Evolutionary conservation across 2,797 vertebrate genomes (phyloP).

Genomic region (Catostomus latipinnis): DNA sequence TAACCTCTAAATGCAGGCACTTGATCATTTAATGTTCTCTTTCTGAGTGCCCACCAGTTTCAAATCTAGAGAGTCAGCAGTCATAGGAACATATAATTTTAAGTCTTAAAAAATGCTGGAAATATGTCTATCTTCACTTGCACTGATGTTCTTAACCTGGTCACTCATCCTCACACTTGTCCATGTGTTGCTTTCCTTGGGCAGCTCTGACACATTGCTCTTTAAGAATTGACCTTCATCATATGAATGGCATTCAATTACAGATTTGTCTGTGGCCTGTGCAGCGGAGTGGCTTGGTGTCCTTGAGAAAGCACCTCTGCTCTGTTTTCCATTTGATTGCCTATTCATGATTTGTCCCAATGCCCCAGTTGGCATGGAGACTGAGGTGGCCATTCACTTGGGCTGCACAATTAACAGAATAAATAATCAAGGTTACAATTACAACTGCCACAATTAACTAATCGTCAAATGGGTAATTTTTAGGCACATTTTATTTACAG

Average conservation of each 20-base stretch:
- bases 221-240: slow-evolving; percentile 76
- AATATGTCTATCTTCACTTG: not conserved
- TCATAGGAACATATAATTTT: not conserved
- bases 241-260: slow-evolving; percentile 78
- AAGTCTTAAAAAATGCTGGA: not conserved
- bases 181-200: slow-evolving; percentile 19
- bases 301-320: slow-evolving; percentile 72
- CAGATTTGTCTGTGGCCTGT: slow-evolving; percentile 75
- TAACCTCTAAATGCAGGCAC: not conserved
- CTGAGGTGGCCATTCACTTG: not conserved
- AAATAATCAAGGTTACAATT: too few relatives aligned
- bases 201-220: slow-evolving; percentile 34
- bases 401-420: too few relatives aligned
- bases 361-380: slow-evolving; percentile 25
- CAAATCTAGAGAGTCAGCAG: not conserved
- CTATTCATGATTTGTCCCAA: slow-evolving; percentile 62
- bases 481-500: too few relatives aligned
- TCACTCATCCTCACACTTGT: slow-evolving; percentile 7
- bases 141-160: slow-evolving; percentile 12
- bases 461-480: too few relatives aligned
- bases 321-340: slow-evolving; percentile 74
- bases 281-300: slow-evolving; percentile 71
- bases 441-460: too few relatives aligned
- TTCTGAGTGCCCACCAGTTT: not conserved
- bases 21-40: not conserved